Percentiles rank a stretch among this genome's conserved stretches.
phyloP scores from a whole-genome alignment of 2,797 vertebrate genomes.

The Ataeniobius toweri region DNA sequence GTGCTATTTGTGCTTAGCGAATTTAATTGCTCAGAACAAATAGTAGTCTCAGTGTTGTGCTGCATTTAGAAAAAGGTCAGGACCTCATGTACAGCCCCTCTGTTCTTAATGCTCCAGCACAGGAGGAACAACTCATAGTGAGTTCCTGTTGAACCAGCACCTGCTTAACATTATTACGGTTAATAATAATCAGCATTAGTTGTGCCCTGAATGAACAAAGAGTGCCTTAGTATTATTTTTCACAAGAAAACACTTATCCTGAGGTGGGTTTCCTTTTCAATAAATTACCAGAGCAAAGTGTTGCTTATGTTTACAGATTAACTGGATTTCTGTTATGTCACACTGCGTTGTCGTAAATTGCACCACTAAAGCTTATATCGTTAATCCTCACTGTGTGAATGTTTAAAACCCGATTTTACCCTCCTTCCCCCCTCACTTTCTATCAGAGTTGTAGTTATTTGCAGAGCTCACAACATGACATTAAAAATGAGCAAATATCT shows the following conservation, averaged over 20 bases:
- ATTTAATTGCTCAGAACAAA: slow-evolving; percentile 34
- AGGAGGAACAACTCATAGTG: slow-evolving; percentile 42
- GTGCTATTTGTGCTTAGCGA: not conserved
- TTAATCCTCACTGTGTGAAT: slow-evolving; percentile 35
- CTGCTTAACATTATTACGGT: slow-evolving; percentile 65
- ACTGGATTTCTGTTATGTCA: slow-evolving; percentile 25
- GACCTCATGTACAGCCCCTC: slow-evolving; percentile 41
- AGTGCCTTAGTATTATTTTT: slow-evolving; percentile 36
- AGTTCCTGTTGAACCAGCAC: slow-evolving; percentile 54
- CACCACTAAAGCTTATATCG: slow-evolving; percentile 38
- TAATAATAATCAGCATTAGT: slow-evolving; percentile 48
- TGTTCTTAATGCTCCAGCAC: slow-evolving; percentile 31
- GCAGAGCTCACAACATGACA: slow-evolving; percentile 10
- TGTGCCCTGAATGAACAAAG: slow-evolving; percentile 43
- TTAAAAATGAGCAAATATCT: slow-evolving; percentile 54
- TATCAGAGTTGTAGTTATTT: slow-evolving; percentile 17
- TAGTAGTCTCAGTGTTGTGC: slow-evolving; percentile 30
- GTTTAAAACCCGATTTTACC: slow-evolving; percentile 23
- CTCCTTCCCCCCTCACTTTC: slow-evolving; percentile 26
- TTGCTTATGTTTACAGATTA: slow-evolving; percentile 42
- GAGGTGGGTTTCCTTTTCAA: slow-evolving; percentile 23
- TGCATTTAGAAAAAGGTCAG: slow-evolving; percentile 39
- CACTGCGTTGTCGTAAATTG: slow-evolving; percentile 29
- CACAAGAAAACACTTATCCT: slow-evolving; percentile 36
- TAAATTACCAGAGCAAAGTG: slow-evolving; percentile 18